Conservation (phyloP, 2,113 vertebrate genomes). For the Gymnogyps californianus region DNA sequence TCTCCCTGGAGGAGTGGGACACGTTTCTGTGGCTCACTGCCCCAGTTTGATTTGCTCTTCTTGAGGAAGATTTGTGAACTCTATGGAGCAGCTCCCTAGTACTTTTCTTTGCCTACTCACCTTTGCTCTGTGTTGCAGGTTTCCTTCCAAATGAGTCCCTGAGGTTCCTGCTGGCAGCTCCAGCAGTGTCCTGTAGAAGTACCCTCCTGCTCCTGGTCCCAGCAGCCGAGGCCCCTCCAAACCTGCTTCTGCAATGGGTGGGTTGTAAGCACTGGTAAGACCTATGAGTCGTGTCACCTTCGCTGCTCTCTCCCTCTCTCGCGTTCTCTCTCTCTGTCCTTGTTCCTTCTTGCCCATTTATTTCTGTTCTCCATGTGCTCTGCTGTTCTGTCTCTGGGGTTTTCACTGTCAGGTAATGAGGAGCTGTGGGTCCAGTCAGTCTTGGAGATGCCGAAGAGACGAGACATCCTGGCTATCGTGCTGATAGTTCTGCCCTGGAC, state of each 20-base stretch:
- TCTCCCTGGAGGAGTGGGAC: not conserved
- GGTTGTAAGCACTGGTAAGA: slow-evolving; percentile 90
- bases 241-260: slow-evolving; percentile 87
- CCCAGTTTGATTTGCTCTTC: not conserved
- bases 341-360: slow-evolving; percentile 69
- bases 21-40: not conserved
- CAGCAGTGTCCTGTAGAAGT: not conserved
- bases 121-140: slow-evolving; percentile 70
- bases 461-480: slow-evolving; percentile 97
- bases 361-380: slow-evolving; percentile 76
- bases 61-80: not conserved
- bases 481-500: slow-evolving; percentile 99
- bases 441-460: slow-evolving; percentile 99
- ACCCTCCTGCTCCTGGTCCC: slow-evolving; percentile 37
- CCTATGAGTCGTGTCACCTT: slow-evolving; percentile 43
- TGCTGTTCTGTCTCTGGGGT: slow-evolving; percentile 74
- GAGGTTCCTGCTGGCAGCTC: slow-evolving; percentile 32
- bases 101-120: not conserved
- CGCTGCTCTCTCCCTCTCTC: slow-evolving; percentile 42
- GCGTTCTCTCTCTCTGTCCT: slow-evolving; percentile 41
- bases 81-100: not conserved
- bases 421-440: slow-evolving; percentile 92
- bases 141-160: slow-evolving; percentile 44
- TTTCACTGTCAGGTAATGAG: slow-evolving; percentile 89
- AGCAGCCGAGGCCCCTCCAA: slow-evolving; percentile 70